These are phyloP conservation scores for Python bivittatus DNA, from an alignment of 2,113 vertebrate species.

Conservation along the genomic window DNA sequence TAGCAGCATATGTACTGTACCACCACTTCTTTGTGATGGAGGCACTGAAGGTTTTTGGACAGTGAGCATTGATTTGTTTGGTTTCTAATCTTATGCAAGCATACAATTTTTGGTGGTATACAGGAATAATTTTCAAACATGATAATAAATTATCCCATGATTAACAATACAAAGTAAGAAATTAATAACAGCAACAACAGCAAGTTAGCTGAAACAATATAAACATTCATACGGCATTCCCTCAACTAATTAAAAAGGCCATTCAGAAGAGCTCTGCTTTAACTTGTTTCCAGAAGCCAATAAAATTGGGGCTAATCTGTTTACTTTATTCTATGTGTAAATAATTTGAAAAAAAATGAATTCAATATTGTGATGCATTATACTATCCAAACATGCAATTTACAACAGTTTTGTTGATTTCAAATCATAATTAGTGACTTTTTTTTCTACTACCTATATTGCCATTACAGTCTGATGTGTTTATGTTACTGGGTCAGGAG, in stretches of 20 bases:
- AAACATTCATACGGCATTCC: not conserved
- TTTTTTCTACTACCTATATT: not conserved
- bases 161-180: too few species aligned
- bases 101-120: too few species aligned
- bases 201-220: not conserved
- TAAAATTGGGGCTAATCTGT: not conserved
- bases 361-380: not conserved
- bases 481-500: too few species aligned
- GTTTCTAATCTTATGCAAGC: too few species aligned
- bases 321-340: not conserved
- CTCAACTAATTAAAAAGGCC: not conserved
- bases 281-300: not conserved
- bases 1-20: not conserved
- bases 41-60: not conserved
- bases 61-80: not conserved
- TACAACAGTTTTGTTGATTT: not conserved
- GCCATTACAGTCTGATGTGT: not conserved
- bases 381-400: not conserved
- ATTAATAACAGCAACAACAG: too few species aligned
- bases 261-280: not conserved
- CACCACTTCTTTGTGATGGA: not conserved
- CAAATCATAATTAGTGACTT: not conserved
- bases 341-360: not conserved
- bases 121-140: too few species aligned
- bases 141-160: too few species aligned